Percentiles rank a stretch among this genome's conserved stretches.
These are phyloP conservation scores for Fragum whitleyi DNA, from an alignment of 2,888 invertebrate genomes.

Conservation along the genomic window DNA sequence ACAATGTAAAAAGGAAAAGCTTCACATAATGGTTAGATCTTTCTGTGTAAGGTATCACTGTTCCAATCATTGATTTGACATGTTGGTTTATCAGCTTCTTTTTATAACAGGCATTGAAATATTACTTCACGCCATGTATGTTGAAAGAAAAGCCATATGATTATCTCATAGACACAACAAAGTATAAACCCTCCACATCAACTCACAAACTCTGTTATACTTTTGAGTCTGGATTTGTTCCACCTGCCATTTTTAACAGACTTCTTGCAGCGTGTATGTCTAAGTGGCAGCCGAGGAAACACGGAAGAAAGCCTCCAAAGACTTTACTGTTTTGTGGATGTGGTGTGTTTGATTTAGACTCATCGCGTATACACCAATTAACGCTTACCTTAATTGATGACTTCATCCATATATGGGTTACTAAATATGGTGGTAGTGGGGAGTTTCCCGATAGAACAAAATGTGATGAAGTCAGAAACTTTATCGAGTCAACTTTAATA, in stretches of 20 bases:
- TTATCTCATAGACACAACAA: neutral
- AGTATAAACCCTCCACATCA: neutral
- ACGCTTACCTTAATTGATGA: slow-evolving; percentile 1
- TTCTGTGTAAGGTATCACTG: no score
- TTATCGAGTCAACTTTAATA: neutral
- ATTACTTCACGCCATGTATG: slow-evolving; percentile 35
- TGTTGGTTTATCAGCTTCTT: no score
- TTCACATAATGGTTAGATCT: no score
- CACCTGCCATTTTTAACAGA: slow-evolving; percentile 30
- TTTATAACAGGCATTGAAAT: neutral
- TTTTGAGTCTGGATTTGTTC: slow-evolving; percentile 10
- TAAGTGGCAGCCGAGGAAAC: neutral
- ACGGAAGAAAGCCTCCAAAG: neutral
- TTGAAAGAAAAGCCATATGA: slow-evolving; percentile 17
- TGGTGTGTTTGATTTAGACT: slow-evolving; percentile 15
- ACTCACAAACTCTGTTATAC: slow-evolving; percentile 36
- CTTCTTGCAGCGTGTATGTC: slow-evolving; percentile 30
- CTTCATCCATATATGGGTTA: slow-evolving; percentile 17
- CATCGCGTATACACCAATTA: neutral
- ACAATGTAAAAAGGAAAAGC: no score
- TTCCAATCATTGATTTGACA: no score
- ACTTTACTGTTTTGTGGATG: slow-evolving; percentile 9
- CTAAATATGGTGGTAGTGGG: neutral
- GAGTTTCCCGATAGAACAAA: neutral
- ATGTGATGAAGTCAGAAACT: neutral